Evolutionary conservation across 2,113 vertebrate genomes (phyloP).

Genomic region (Monarcha castaneiventris): DNA sequence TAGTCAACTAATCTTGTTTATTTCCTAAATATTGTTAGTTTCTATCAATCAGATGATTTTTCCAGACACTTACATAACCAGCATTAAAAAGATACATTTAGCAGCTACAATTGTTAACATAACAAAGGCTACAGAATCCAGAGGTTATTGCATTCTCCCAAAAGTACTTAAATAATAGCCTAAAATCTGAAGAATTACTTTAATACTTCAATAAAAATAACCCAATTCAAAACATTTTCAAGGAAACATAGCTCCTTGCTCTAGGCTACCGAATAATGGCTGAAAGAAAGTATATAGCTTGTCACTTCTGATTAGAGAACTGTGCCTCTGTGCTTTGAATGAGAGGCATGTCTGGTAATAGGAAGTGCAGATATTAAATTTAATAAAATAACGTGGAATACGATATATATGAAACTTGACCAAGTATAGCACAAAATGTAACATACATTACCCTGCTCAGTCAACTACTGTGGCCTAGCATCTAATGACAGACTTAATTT

Average conservation of each 20-base stretch:
- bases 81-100: slow-evolving; percentile 75
- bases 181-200: slow-evolving; percentile 99
- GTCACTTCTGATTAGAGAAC: slow-evolving; percentile 98
- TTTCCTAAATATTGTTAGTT: slow-evolving; percentile 70
- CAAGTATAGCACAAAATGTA: slow-evolving; percentile 76
- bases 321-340: slow-evolving; percentile 91
- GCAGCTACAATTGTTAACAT: slow-evolving; percentile 68
- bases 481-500: slow-evolving; percentile 79
- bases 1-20: slow-evolving; percentile 69
- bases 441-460: slow-evolving; percentile 78
- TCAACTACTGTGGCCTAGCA: slow-evolving; percentile 77
- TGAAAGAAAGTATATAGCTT: slow-evolving; percentile 94
- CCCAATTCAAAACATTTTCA: slow-evolving; percentile 97
- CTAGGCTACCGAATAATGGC: slow-evolving; percentile 93
- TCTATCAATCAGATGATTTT: slow-evolving; percentile 59
- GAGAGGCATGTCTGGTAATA: slow-evolving; percentile 92
- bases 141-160: slow-evolving; percentile 84
- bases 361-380: slow-evolving; percentile 94
- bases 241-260: slow-evolving; percentile 91
- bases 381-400: slow-evolving; percentile 93
- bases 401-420: slow-evolving; percentile 86
- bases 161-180: slow-evolving; percentile 94
- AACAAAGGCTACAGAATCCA: slow-evolving; percentile 76
- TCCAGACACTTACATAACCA: slow-evolving; percentile 64
- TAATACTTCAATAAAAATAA: slow-evolving; percentile 99